phyloP scores from a whole-genome alignment of 2,888 invertebrate genomes.

The Trichacis sp. region DNA sequence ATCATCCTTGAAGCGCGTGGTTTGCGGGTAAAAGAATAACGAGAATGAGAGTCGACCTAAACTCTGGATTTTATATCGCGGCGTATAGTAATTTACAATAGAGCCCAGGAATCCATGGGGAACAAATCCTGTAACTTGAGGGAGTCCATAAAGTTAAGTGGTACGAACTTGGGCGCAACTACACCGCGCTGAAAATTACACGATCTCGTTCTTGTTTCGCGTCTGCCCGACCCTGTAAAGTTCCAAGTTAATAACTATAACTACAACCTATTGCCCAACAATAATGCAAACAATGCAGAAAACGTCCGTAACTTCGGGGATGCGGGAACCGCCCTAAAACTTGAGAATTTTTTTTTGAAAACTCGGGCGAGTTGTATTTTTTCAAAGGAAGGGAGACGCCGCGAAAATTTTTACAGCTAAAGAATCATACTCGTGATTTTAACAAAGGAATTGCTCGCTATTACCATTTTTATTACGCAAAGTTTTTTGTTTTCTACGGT shows the following conservation, averaged over 20 bases:
- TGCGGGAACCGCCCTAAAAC: too few relatives aligned
- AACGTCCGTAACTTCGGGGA: neutral
- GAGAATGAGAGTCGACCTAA: neutral
- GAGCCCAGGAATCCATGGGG: neutral
- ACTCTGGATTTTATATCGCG: neutral
- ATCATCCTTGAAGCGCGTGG: too few relatives aligned
- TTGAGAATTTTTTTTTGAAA: too few relatives aligned
- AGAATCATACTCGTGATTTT: too few relatives aligned
- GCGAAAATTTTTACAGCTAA: too few relatives aligned
- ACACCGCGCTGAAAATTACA: conserved; percentile 27
- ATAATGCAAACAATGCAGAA: neutral
- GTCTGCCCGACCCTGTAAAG: conserved; percentile 32
- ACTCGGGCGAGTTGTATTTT: too few relatives aligned
- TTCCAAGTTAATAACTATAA: conserved; percentile 28
- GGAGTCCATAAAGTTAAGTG: conserved; percentile 14
- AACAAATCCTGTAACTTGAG: conserved; percentile 22
- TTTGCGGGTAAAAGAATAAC: too few relatives aligned
- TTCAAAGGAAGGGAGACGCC: too few relatives aligned
- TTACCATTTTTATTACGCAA: too few relatives aligned
- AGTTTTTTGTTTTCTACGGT: too few relatives aligned
- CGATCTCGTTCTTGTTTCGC: conserved; percentile 29
- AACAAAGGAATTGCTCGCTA: too few relatives aligned
- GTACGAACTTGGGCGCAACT: conserved; percentile 20
- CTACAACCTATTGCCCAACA: neutral
- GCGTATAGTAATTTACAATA: neutral